These are phyloP conservation scores for Anneissia japonica DNA, from an alignment of 35 echinoderm and acorn worm species.

Conservation along the genomic window DNA sequence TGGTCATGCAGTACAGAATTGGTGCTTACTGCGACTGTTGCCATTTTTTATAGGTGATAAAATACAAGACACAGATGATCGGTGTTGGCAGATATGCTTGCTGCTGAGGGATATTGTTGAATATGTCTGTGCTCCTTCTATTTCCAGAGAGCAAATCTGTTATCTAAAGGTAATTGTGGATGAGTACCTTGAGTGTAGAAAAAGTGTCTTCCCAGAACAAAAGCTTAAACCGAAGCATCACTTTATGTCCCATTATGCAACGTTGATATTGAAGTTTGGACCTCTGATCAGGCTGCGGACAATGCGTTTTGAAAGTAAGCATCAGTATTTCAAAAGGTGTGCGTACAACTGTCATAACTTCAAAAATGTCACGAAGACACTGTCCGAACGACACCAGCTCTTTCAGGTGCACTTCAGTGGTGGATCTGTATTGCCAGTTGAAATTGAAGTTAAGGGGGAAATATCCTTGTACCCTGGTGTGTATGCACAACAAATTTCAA, in stretches of 20 bases:
- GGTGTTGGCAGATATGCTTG: slow-evolving; percentile 32
- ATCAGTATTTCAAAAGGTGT: slow-evolving; percentile 53
- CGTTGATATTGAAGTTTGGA: slow-evolving; percentile 47
- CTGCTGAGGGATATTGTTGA: slow-evolving; percentile 30
- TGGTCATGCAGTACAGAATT: slow-evolving; percentile 65
- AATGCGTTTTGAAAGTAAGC: slow-evolving; percentile 61
- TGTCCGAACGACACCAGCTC: slow-evolving; percentile 55
- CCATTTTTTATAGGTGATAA: slow-evolving; percentile 36
- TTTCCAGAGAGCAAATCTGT: slow-evolving; percentile 16
- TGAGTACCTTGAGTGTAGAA: slow-evolving; percentile 35
- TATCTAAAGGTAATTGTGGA: slow-evolving; percentile 25
- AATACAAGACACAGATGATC: slow-evolving; percentile 12
- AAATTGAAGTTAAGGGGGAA: background rate
- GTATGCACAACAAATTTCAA: background rate
- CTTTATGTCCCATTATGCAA: slow-evolving; percentile 45
- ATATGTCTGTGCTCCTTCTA: slow-evolving; percentile 38
- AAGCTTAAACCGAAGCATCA: slow-evolving; percentile 57
- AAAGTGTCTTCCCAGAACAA: slow-evolving; percentile 22
- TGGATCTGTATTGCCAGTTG: slow-evolving; percentile 12
- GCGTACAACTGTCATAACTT: slow-evolving; percentile 27
- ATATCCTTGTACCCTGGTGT: background rate
- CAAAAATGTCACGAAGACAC: slow-evolving; percentile 27
- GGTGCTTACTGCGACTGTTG: slow-evolving; percentile 45
- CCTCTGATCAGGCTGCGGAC: slow-evolving; percentile 49
- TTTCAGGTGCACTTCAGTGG: slow-evolving; percentile 39